Evolutionary conservation across 2,113 vertebrate genomes (phyloP), one percentile per base, ranked within the genome.

Genomic region (Heliornis fulica): DNA sequence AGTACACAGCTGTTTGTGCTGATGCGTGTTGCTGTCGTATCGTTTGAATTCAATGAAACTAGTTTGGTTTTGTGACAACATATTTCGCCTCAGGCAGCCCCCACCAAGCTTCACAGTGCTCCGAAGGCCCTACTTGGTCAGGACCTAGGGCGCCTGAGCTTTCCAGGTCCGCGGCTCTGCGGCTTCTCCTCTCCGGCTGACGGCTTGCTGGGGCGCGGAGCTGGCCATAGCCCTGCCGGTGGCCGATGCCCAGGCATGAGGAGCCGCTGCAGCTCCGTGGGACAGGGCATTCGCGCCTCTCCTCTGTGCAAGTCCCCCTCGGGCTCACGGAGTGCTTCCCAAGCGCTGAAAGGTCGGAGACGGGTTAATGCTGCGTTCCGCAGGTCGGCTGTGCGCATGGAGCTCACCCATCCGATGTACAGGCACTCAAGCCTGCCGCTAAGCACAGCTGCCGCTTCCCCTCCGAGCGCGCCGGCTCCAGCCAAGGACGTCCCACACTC

Each of bases 21-120:
- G 40, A 36, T 32, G 9, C 1, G 1, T 2, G 7, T 46, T 71
- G 51, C 57, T 75, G 38, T 41, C 79, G n/a, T 12, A 51, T 34
- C 0, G 0, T 46, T 94, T n/a, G n/a, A n/a, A 18, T 36, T 43
- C 31, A 8, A 2, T 1, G 7, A 40, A n/a, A 4, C 6, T 7
- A 2, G 0, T 1, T 45, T 46, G 13, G 31, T 41, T 5, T 16
- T 51, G 25, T 8, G 9, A 28, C 15, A 51, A 28, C 50, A 28
- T 28, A 23, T 51, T 51, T 26, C 3, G 5, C 1, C 10, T 6
- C 4, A 10, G 2, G 7, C 6, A 17, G 8, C 29, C 9, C 9
- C 8, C 1, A 10, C 21, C 28, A 22, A 14, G 3, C 1, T 22
- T 25, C 34, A 4, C 5, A 36, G 11, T 4, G 2, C 18, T 3